A percentile compares a stretch with the other conserved stretches of the same genome.
Conservation (phyloP, 2,888 invertebrate species). For the Phaonia tiefii region DNA sequence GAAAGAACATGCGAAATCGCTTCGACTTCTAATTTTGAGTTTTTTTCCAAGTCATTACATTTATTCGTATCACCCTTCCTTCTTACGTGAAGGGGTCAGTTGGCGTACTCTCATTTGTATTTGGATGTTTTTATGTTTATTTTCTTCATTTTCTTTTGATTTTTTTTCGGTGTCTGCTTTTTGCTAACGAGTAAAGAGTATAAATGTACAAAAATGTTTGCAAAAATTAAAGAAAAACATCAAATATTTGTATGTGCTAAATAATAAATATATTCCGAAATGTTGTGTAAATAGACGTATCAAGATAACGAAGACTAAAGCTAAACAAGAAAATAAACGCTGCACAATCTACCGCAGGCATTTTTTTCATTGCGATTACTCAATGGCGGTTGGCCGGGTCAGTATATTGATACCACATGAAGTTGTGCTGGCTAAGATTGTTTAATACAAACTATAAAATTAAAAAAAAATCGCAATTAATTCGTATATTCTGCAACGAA, state of each 20-base stretch:
- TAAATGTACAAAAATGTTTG: too few relatives aligned
- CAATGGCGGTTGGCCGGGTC: conserved; percentile 6
- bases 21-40: neutral
- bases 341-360: conserved; percentile 19
- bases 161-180: conserved; percentile 6
- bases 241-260: neutral
- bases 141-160: conserved; percentile 21
- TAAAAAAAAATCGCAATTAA: too few relatives aligned
- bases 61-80: neutral
- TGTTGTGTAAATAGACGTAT: conserved; percentile 28
- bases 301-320: conserved; percentile 6
- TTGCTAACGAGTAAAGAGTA: neutral
- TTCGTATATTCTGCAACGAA: too few relatives aligned
- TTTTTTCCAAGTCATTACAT: neutral
- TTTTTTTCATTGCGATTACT: neutral
- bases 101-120: too few relatives aligned
- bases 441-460: too few relatives aligned
- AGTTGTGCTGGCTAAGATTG: neutral
- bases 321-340: conserved; percentile 10
- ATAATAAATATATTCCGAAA: conserved; percentile 16
- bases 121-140: too few relatives aligned
- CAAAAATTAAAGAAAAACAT: conserved; percentile 2
- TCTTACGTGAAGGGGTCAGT: too few relatives aligned
- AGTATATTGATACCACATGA: neutral
- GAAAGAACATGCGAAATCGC: neutral